Evolutionary conservation across 1,140 invertebrate species (phyloP), one percentile per base, ranked within the genome.

Genomic region (Drosophila pseudoobscura): DNA sequence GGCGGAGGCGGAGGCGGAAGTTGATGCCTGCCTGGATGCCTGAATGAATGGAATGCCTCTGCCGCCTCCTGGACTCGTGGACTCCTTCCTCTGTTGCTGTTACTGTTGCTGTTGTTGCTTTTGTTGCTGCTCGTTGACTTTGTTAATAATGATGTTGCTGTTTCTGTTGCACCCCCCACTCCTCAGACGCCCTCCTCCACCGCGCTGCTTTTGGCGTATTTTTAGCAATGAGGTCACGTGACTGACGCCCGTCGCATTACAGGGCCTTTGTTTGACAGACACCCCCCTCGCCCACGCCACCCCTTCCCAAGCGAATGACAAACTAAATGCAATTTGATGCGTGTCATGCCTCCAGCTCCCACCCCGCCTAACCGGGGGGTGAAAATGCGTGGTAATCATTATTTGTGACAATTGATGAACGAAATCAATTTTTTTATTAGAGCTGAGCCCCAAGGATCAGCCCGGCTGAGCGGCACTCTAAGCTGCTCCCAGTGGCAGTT

Each of bases 261-360:
- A 35, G 11, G 35, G 26, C 57, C 64, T 70, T 70, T 70, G 66
- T 70, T 69, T 70, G 66, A 20, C 61, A 7, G 24, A 7, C 39
- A 13, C 44, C 26, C 44, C 26, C 29, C 29, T 7, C 7, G 0
- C 29, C 29, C 29, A 4, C 6, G 35, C 26, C 31, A 26, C 29
- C 43, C 31, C 24, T 15, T 29, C 46, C 6, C 63, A 55, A 6
- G 31, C 63, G 61, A 78, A 73, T 87, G 78, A 88, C 78, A 82
- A 83, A 88, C 83, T 77, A 88, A 88, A 89, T 88, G 83, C 83
- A 88, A 88, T 79, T 88, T 88, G 72, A 88, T 88, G 83, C 79
- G 79, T 83, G 79, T 83, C 79, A 84, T 78, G 74, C 78, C 65
- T 3, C 31, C 31, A 26, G 15, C 68, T 1, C 46, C 56, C 43